Base-by-base conservation (phyloP, 2,113 vertebrate species). In the Albula glossodonta region DNA sequence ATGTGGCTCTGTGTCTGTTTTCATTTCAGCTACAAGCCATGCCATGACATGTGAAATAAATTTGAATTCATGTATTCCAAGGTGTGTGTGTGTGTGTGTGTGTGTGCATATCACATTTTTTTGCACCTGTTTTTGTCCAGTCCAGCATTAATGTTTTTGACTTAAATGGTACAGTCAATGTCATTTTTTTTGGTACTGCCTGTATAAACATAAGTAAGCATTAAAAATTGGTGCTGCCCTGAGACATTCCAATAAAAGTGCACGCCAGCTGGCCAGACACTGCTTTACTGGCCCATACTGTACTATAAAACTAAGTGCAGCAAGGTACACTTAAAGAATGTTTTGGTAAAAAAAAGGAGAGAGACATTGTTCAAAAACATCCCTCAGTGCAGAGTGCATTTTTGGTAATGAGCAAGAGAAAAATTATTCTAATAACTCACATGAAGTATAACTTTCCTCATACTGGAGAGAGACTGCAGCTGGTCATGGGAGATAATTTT, bases 231-330 rank as follows among this genome's bases (percentile, higher is more conserved):
- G 77, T 83, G 85, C 85, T 89, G 89, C 89, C 87, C 49, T 66
- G 89, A 89, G 90, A 86, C 85, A 86, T 57, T 63, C 66, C 89
- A 84, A 85, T 93, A 91, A 94, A 93, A 90, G 19, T 5, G 4
- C 3, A 9, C 52, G 90, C 91, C 92, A 93, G 91, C 89, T 92
- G 92, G 89, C 91, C 53, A 41, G 70, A 81, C 83, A 60, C 51
- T 77, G 60, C 85, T 94, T 94, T 90, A 94, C 90, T 89, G 89
- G 90, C 86, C 91, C 74, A 12, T 85, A 66, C 88, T 91, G 91
- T 77, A 74, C 74, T 78, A 81, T 93, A 90, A 90, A 93, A 91
- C 88, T 88, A 93, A 94, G 90, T 88, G 90, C 88, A 81, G 87
- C 5, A 86, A 89, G 90, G 90, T 91, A 84, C 86, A 87, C 88